phyloP scores from a whole-genome alignment of 2,113 vertebrate genomes.

The Eubucco bourcierii region DNA sequence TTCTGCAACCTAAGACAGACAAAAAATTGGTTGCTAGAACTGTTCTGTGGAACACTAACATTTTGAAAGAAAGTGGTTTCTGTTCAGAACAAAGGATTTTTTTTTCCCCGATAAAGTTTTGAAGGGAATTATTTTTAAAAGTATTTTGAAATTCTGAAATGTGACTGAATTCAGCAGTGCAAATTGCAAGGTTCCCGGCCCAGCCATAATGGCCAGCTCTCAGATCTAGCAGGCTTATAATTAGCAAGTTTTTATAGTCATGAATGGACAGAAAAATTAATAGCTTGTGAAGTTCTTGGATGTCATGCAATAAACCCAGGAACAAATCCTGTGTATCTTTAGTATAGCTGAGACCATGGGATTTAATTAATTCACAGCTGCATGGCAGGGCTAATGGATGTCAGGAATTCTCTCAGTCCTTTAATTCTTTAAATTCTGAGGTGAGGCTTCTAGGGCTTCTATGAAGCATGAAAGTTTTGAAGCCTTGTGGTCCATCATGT shows the following conservation, averaged over 20 bases:
- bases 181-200: neutral
- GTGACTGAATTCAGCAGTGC: neutral
- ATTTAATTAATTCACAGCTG: neutral
- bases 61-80: neutral
- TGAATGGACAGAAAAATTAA: neutral
- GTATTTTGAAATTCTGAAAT: neutral
- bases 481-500: rapidly evolving
- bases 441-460: neutral
- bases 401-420: neutral
- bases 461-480: neutral
- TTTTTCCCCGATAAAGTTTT: neutral
- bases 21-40: neutral
- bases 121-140: neutral
- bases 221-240: neutral
- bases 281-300: neutral
- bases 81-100: neutral
- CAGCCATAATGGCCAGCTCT: neutral
- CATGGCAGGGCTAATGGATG: neutral
- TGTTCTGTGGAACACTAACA: neutral
- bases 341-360: neutral
- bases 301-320: neutral
- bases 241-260: neutral
- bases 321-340: neutral
- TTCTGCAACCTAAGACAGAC: neutral
- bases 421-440: neutral